These are phyloP conservation scores for Scalopus aquaticus DNA, from an alignment of 2,113 vertebrate genomes.

Conservation along the genomic window DNA sequence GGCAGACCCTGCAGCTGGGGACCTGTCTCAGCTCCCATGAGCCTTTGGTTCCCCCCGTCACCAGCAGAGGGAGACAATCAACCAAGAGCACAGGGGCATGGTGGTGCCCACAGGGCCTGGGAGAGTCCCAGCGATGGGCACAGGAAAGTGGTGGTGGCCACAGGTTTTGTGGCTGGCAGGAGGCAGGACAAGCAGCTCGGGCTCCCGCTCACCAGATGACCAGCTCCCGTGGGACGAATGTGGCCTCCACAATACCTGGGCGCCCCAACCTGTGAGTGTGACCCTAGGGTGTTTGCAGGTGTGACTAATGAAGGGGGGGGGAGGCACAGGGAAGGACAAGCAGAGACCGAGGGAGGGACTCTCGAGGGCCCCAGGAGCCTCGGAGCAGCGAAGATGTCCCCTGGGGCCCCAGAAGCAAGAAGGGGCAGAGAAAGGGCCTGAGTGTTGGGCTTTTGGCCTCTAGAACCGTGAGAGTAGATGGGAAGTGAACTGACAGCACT, in stretches of 20 bases:
- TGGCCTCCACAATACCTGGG: no score
- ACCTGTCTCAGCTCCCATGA: fast-evolving
- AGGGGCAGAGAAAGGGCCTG: no score
- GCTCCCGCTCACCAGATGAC: not conserved
- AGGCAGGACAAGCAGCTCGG: not conserved
- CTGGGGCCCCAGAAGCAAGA: no score
- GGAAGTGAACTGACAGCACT: not conserved
- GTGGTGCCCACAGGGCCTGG: not conserved
- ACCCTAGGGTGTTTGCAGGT: not conserved
- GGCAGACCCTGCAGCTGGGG: no score
- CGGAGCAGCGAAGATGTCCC: no score
- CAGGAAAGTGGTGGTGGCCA: fast-evolving
- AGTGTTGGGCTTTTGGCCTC: no score
- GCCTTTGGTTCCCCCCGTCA: not conserved
- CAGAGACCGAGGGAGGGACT: no score
- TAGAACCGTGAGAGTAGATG: not conserved
- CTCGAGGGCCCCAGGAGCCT: no score
- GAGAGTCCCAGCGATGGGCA: not conserved
- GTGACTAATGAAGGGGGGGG: not conserved
- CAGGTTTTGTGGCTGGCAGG: not conserved
- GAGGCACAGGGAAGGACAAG: no score
- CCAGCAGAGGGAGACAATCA: slow-evolving; percentile 60
- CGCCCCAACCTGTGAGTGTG: no score
- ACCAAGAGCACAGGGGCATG: not conserved
- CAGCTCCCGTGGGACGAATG: not conserved